Percentiles rank a stretch among this genome's conserved stretches.
These are phyloP conservation scores for Xerus rutilus DNA, from an alignment of 2,797 vertebrate genomes.

Conservation along the genomic window DNA sequence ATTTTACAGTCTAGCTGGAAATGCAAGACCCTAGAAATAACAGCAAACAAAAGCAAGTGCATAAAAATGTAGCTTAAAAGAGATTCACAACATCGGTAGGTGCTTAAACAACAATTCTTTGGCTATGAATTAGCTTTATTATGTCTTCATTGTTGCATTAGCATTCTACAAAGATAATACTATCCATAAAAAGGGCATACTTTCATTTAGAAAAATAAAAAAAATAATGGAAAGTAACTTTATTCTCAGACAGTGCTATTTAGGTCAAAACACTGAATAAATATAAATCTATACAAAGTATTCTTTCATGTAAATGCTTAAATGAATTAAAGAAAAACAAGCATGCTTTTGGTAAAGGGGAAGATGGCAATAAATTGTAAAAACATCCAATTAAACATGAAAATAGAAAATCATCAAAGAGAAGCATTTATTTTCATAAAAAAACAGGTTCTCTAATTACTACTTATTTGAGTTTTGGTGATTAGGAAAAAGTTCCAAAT, in stretches of 20 bases:
- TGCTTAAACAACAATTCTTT: conserved; percentile 55
- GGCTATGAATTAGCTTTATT: conserved; percentile 58
- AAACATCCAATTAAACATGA: background rate
- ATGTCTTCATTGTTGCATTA: background rate
- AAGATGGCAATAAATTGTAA: background rate
- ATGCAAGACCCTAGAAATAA: conserved; percentile 16
- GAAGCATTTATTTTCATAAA: background rate
- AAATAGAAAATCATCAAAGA: background rate
- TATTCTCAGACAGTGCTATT: background rate
- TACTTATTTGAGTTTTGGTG: background rate
- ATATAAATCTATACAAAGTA: background rate
- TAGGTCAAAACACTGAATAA: conserved; percentile 41
- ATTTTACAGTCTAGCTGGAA: background rate
- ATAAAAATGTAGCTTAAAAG: conserved; percentile 46
- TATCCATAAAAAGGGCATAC: conserved; percentile 49
- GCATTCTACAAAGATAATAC: conserved; percentile 42
- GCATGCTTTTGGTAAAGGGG: background rate
- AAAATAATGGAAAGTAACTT: conserved; percentile 3
- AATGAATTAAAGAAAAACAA: conserved; percentile 8
- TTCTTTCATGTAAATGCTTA: conserved; percentile 3
- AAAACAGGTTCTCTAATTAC: background rate
- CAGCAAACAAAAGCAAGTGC: conserved; percentile 56
- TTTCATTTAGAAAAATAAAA: conserved; percentile 53
- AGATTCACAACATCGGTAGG: conserved; percentile 43
- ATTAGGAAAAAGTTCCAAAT: background rate